Conservation (phyloP, 2,888 invertebrate species). For the Helobdella robusta region DNA sequence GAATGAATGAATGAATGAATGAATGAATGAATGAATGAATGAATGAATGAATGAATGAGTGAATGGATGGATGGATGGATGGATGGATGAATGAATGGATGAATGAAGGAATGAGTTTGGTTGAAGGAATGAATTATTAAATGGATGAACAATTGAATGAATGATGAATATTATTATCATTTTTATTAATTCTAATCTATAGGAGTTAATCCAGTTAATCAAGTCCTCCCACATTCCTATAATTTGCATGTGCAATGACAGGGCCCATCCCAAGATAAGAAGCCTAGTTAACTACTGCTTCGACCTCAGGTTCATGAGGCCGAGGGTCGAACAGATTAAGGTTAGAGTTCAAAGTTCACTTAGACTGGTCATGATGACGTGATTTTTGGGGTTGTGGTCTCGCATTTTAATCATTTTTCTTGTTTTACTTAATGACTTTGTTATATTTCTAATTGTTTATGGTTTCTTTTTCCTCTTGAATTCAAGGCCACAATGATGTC, state of each 20-base stretch:
- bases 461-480: background rate
- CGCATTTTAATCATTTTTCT: no score
- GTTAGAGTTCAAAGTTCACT: no score
- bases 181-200: background rate
- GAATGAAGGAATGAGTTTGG: background rate
- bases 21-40: background rate
- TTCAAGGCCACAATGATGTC: constrained; percentile 81
- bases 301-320: constrained; percentile 74
- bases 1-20: background rate
- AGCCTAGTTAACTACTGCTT: constrained; percentile 85
- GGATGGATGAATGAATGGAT: no score
- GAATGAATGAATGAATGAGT: no score
- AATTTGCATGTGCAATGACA: constrained; percentile 86
- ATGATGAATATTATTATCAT: no score
- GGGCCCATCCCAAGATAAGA: constrained; percentile 77
- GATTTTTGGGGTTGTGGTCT: no score
- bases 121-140: no score
- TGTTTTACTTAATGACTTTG: no score
- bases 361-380: no score
- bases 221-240: constrained; percentile 62
- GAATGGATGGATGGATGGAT: no score
- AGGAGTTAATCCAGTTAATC: constrained; percentile 82
- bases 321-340: constrained; percentile 79
- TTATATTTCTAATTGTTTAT: no score
- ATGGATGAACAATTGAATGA: no score